Conservation (phyloP, 2,113 vertebrate genomes). For the Penelope pileata region DNA sequence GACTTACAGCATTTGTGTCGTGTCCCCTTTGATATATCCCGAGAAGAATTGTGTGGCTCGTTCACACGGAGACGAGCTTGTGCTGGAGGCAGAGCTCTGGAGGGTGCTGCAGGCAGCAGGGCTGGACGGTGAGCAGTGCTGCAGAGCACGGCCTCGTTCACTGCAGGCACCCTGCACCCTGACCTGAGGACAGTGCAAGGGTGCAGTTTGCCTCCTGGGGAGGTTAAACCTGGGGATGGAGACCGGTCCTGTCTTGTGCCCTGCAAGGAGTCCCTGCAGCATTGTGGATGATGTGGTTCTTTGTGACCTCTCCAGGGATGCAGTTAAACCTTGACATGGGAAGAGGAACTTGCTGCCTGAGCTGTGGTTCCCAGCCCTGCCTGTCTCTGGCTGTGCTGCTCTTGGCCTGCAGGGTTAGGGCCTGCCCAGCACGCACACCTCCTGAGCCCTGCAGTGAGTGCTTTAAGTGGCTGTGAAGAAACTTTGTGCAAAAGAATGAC, state of each 20-base stretch:
- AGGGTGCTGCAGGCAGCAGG: not conserved
- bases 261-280: not conserved
- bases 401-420: not conserved
- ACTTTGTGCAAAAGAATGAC: not conserved
- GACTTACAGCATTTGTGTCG: not conserved
- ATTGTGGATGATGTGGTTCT: accelerated
- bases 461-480: not conserved
- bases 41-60: not conserved
- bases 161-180: accelerated
- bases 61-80: not conserved
- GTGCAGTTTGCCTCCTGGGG: not conserved
- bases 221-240: not conserved
- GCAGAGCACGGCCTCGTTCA: not conserved
- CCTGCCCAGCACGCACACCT: not conserved
- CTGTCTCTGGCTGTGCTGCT: not conserved
- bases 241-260: not conserved
- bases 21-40: not conserved
- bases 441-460: not conserved
- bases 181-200: accelerated
- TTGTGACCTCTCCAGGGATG: not conserved
- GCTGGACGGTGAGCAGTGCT: not conserved
- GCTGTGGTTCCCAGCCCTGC: not conserved
- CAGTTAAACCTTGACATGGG: not conserved
- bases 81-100: accelerated
- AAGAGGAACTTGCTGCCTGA: not conserved